These are phyloP conservation scores for Megathymus violae DNA, from an alignment of 1,140 invertebrate species.

Conservation along the genomic window DNA sequence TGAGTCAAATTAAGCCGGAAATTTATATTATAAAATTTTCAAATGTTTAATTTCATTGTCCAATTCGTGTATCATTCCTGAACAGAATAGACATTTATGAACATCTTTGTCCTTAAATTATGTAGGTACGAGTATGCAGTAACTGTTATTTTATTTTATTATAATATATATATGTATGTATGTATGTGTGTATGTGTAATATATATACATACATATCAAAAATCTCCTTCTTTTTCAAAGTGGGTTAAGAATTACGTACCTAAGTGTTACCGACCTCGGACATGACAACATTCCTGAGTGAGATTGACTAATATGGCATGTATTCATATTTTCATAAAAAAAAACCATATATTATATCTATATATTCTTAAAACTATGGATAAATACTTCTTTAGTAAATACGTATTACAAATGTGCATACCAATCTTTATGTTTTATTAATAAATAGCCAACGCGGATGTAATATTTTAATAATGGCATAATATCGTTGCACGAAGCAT, in stretches of 20 bases:
- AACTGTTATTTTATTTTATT: too few relatives aligned
- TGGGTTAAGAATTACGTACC: background rate
- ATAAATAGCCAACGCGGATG: constrained; percentile 14
- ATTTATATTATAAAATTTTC: too few relatives aligned
- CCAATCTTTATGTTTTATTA: background rate
- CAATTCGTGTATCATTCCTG: too few relatives aligned
- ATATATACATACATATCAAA: too few relatives aligned
- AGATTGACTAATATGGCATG: background rate
- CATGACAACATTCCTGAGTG: background rate
- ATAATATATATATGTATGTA: too few relatives aligned
- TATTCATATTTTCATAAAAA: background rate
- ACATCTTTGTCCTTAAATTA: too few relatives aligned
- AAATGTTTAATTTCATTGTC: too few relatives aligned
- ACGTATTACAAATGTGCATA: background rate
- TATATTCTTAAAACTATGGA: too few relatives aligned
- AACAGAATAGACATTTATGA: too few relatives aligned
- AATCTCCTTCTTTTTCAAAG: background rate
- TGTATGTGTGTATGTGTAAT: too few relatives aligned
- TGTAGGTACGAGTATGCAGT: too few relatives aligned
- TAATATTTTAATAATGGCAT: constrained; percentile 18
- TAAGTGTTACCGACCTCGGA: background rate
- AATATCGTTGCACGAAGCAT: constrained; percentile 7
- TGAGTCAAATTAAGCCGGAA: constrained; percentile 97
- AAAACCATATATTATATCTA: too few relatives aligned
- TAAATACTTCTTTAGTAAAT: background rate